Percentiles rank a stretch among this genome's conserved stretches.
Conservation (phyloP, 2,113 vertebrate species). For the Pelusios castaneus region DNA sequence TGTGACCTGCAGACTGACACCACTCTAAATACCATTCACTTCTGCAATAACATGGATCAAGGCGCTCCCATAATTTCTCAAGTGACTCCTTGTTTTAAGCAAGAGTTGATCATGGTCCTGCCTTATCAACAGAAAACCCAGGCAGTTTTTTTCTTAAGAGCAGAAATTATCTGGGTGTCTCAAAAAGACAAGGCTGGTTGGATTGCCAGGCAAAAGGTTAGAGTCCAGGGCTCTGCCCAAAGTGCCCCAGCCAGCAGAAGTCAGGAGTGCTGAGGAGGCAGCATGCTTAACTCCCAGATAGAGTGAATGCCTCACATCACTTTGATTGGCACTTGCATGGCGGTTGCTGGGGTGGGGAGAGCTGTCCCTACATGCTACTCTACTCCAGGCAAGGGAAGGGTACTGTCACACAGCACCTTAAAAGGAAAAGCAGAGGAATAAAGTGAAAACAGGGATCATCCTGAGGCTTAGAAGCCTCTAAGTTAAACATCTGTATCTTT, state of each 20-base stretch:
- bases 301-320: background rate
- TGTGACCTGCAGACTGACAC: background rate
- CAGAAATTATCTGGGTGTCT: constrained; percentile 31
- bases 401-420: background rate
- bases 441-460: background rate
- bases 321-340: background rate
- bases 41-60: background rate
- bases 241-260: constrained; percentile 3
- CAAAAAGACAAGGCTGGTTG: background rate
- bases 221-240: background rate
- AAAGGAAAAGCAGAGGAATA: background rate
- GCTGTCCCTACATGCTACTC: background rate
- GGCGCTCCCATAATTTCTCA: background rate
- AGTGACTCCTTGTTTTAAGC: background rate
- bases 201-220: background rate
- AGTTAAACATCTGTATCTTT: background rate
- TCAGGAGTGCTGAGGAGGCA: background rate
- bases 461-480: background rate
- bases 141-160: background rate
- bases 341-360: background rate
- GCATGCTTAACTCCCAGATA: background rate
- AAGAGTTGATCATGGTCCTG: background rate
- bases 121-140: background rate
- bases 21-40: background rate
- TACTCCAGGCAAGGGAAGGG: background rate